Conservation (phyloP, 2,797 vertebrate genomes). For the Syngnathus acus region DNA sequence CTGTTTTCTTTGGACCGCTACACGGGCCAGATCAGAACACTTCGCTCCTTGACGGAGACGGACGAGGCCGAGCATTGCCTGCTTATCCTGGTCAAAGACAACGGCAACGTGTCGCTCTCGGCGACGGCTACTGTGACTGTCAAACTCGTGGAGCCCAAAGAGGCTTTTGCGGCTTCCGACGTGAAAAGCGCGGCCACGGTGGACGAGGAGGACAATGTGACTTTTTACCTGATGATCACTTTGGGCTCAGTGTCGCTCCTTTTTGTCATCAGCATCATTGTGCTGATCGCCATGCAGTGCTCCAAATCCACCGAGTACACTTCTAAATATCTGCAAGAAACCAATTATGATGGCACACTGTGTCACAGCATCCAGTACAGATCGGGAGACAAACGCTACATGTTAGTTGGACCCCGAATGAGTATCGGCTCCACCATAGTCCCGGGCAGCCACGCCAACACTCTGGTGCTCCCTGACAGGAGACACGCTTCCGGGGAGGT, state of each 20-base stretch:
- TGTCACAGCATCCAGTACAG: constrained; percentile 44
- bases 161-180: constrained; percentile 38
- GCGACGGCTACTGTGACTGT: constrained; percentile 41
- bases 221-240: constrained; percentile 51
- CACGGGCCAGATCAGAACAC: no score
- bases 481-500: constrained; percentile 39
- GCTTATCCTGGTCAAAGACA: constrained; percentile 37
- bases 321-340: no score
- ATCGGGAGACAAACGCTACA: no score
- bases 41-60: no score
- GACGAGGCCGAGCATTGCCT: no score
- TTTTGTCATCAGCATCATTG: constrained; percentile 35
- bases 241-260: constrained; percentile 36
- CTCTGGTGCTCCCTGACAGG: no score
- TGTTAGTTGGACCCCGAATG: no score
- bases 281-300: constrained; percentile 31
- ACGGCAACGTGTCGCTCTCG: constrained; percentile 50
- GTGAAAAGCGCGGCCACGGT: constrained; percentile 19
- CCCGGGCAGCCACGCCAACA: no score
- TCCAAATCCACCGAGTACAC: constrained; percentile 10
- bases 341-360: constrained; percentile 3
- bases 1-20: no score
- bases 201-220: constrained; percentile 29
- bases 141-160: constrained; percentile 41
- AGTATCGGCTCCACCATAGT: no score